Evolutionary conservation across 2,113 vertebrate species (phyloP).

Genomic region (Pteronura brasiliensis): DNA sequence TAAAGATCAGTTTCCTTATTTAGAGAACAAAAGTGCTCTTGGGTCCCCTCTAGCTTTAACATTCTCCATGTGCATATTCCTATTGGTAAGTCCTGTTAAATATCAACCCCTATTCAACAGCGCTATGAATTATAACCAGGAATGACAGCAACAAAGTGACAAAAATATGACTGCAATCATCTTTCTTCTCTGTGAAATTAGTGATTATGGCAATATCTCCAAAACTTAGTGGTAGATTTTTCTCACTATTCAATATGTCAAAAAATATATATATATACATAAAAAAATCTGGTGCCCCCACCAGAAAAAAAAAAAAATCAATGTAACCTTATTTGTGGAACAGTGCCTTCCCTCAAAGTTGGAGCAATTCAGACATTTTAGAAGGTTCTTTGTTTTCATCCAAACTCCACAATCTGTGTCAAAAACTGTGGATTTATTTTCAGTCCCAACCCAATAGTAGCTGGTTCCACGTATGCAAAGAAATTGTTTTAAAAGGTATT

Average conservation of each 20-base stretch:
- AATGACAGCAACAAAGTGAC: not conserved
- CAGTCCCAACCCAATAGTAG: not conserved
- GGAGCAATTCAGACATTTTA: not conserved
- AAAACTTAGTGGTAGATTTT: slow-evolving; percentile 11
- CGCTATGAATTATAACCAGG: not conserved
- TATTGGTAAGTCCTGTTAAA: not conserved
- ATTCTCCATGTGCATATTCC: not conserved
- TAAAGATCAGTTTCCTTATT: not conserved
- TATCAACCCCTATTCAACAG: not conserved
- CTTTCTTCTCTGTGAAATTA: not conserved
- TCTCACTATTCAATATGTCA: not conserved
- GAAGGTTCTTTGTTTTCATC: not conserved
- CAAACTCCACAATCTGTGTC: not conserved
- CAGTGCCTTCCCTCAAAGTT: not conserved
- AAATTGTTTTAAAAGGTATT: not conserved
- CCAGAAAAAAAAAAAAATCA: not conserved
- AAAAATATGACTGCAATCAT: not conserved
- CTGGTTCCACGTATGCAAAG: not conserved
- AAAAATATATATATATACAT: not conserved
- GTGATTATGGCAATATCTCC: not conserved
- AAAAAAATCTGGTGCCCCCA: not conserved
- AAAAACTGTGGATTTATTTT: slow-evolving; percentile 2
- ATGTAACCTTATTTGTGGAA: not conserved
- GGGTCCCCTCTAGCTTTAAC: not conserved
- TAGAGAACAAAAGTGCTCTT: not conserved